phyloP scores from a whole-genome alignment of 2,888 invertebrate species.

The Cistogaster globosa region DNA sequence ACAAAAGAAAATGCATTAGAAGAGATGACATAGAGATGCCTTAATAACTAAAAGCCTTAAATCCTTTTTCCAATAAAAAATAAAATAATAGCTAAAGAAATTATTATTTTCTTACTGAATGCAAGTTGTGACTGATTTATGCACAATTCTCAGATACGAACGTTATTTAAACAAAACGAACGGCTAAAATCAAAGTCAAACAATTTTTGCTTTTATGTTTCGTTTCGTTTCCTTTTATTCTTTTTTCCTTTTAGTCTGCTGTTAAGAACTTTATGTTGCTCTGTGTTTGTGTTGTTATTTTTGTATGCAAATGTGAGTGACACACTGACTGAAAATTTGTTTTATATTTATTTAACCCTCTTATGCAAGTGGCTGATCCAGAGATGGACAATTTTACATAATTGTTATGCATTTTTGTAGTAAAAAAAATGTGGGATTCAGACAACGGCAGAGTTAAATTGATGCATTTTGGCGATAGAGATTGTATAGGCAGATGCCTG shows the following conservation, averaged over 20 bases:
- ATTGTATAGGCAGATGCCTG: too few species aligned
- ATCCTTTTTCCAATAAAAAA: neutral
- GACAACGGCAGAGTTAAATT: too few species aligned
- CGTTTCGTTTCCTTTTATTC: neutral
- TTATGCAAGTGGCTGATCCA: neutral
- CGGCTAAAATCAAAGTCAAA: conserved; percentile 80
- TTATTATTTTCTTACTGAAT: neutral
- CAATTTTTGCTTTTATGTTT: conserved; percentile 73
- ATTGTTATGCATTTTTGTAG: too few species aligned
- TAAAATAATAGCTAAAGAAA: neutral
- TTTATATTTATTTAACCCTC: neutral
- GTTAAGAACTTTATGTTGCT: conserved; percentile 35
- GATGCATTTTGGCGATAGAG: too few species aligned
- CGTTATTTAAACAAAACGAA: conserved; percentile 61
- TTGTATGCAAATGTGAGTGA: conserved; percentile 54
- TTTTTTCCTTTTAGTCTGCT: conserved; percentile 54
- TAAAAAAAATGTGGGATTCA: too few species aligned
- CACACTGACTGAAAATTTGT: conserved; percentile 51
- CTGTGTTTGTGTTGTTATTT: conserved; percentile 9
- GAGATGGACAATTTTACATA: conserved; percentile 13
- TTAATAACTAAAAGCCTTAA: conserved; percentile 19
- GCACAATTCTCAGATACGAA: conserved; percentile 32
- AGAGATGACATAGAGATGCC: neutral
- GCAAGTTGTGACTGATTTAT: conserved; percentile 26
- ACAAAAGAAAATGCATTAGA: conserved; percentile 52